phyloP scores from a whole-genome alignment of 2,113 vertebrate genomes.

The Holacanthus passer region DNA sequence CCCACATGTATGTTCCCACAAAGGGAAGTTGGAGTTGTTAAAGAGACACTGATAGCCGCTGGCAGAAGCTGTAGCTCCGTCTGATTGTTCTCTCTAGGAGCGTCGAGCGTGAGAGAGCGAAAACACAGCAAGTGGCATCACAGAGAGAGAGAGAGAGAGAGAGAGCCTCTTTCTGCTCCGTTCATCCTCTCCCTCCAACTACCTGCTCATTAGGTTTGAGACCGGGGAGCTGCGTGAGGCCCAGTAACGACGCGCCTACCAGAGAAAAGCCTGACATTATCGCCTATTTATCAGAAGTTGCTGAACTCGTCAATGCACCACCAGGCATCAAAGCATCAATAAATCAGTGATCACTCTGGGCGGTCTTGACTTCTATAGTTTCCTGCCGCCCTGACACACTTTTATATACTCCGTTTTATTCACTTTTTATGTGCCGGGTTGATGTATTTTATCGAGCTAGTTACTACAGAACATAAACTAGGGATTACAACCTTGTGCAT shows the following conservation, averaged over 20 bases:
- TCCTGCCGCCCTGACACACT: slow-evolving; percentile 67
- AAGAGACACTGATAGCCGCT: slow-evolving; percentile 60
- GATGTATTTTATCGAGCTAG: slow-evolving; percentile 81
- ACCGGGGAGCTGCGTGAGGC: slow-evolving; percentile 30
- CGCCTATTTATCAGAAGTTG: slow-evolving; percentile 68
- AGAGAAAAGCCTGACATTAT: slow-evolving; percentile 54
- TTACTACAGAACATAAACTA: slow-evolving; percentile 80
- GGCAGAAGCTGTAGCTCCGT: slow-evolving; percentile 52
- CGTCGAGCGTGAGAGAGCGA: slow-evolving; percentile 39
- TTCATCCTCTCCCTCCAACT: slow-evolving; percentile 39
- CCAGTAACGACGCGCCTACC: slow-evolving; percentile 20
- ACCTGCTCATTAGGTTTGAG: slow-evolving; percentile 62
- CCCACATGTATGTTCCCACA: slow-evolving; percentile 45
- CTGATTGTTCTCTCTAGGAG: slow-evolving; percentile 68
- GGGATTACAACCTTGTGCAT: slow-evolving; percentile 78
- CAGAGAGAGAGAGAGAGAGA: slow-evolving; percentile 12
- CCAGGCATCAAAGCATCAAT: slow-evolving; percentile 66
- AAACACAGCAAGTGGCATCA: slow-evolving; percentile 54
- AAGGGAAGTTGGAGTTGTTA: slow-evolving; percentile 57
- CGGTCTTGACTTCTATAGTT: slow-evolving; percentile 62
- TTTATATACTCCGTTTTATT: slow-evolving; percentile 78
- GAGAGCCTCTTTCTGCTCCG: slow-evolving; percentile 9
- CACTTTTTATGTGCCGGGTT: slow-evolving; percentile 75
- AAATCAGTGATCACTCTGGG: slow-evolving; percentile 71
- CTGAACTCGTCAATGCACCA: slow-evolving; percentile 51